These are phyloP conservation scores for Agapetus fuscipes DNA, from an alignment of 2,888 invertebrate species.

Conservation along the genomic window DNA sequence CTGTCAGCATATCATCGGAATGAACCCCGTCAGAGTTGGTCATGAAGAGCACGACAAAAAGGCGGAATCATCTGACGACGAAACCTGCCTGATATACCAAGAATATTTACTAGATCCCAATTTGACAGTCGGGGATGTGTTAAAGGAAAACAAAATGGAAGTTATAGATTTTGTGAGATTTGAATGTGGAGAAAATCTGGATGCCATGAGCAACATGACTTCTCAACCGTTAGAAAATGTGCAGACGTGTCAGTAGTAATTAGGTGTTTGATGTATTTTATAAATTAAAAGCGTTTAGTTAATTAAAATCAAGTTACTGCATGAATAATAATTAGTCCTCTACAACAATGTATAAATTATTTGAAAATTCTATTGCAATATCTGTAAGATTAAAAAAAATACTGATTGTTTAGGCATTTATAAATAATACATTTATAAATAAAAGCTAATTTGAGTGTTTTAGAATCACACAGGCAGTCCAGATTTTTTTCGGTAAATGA, in stretches of 20 bases:
- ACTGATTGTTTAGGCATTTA: too few relatives aligned
- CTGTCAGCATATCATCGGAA: slow-evolving; percentile 89
- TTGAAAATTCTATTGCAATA: too few relatives aligned
- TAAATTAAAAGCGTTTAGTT: too few relatives aligned
- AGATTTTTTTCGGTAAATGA: too few relatives aligned
- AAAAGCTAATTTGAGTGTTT: too few relatives aligned
- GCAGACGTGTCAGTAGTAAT: slow-evolving; percentile 51
- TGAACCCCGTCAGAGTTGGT: slow-evolving; percentile 72
- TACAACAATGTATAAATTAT: too few relatives aligned
- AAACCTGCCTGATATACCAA: slow-evolving; percentile 73
- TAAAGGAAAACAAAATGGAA: slow-evolving; percentile 53
- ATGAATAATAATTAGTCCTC: too few relatives aligned
- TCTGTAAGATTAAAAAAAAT: too few relatives aligned
- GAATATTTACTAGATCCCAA: slow-evolving; percentile 76
- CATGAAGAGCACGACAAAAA: slow-evolving; percentile 52
- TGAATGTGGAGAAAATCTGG: slow-evolving; percentile 67
- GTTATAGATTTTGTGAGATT: slow-evolving; percentile 77
- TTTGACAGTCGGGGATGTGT: slow-evolving; percentile 60
- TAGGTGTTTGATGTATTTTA: too few relatives aligned
- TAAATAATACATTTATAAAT: too few relatives aligned
- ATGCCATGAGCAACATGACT: slow-evolving; percentile 28
- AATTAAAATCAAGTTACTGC: too few relatives aligned
- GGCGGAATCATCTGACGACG: slow-evolving; percentile 58
- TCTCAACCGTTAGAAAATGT: slow-evolving; percentile 47
- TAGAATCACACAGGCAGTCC: too few relatives aligned